A percentile compares a stretch with the other conserved stretches of the same genome.
These are phyloP conservation scores for Lycopodina hypogea DNA, from an alignment of 37 sponge, comb jelly and placozoan species.

Conservation along the genomic window DNA sequence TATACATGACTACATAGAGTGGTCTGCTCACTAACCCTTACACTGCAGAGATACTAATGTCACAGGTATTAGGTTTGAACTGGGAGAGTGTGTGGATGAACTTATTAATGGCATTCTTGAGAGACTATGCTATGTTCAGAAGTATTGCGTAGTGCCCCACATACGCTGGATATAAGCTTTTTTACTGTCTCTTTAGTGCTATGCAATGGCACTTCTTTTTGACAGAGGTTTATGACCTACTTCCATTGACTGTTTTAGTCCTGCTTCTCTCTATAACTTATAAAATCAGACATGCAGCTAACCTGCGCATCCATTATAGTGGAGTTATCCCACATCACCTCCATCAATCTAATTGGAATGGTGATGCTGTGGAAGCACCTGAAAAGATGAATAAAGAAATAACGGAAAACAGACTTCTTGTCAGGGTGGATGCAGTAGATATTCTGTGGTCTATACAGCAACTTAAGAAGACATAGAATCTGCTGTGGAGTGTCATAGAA, in stretches of 20 bases:
- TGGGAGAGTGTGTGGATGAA: conserved; percentile 6
- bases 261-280: not conserved
- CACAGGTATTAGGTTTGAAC: not conserved
- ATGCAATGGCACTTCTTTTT: too few species aligned
- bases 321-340: conserved; percentile 6
- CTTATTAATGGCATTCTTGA: conserved; percentile 57
- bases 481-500: conserved; percentile 4
- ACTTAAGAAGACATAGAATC: too few species aligned
- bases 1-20: conserved; percentile 19
- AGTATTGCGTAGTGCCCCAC: conserved; percentile 70
- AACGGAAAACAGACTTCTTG: too few species aligned
- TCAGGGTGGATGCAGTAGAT: too few species aligned
- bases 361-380: conserved; percentile 19
- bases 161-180: too few species aligned
- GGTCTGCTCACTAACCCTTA: conserved; percentile 19
- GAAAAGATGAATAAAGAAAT: conserved; percentile 22
- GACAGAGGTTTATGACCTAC: conserved; percentile 52
- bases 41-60: conserved; percentile 3
- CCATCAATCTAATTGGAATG: not conserved
- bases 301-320: conserved; percentile 32
- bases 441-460: too few species aligned
- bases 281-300: conserved; percentile 23
- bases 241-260: conserved; percentile 13
- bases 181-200: too few species aligned
- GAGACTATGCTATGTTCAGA: conserved; percentile 51